A percentile compares a stretch with the other conserved stretches of the same genome.
Evolutionary conservation across 2,888 invertebrate species (phyloP).

Genomic region (Salticus scenicus): DNA sequence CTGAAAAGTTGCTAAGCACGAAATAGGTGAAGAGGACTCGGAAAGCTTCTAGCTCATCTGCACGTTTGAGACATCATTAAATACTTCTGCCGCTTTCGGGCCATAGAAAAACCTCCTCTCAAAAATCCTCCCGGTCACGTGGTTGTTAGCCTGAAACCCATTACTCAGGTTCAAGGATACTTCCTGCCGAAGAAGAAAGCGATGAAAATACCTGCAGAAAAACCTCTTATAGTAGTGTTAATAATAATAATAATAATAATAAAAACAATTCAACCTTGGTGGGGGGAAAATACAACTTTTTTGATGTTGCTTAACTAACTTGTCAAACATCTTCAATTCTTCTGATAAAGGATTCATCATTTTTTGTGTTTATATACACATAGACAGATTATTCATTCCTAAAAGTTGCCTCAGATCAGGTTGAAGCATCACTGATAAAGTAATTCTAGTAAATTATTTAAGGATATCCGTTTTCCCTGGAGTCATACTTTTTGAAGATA

Average conservation of each 20-base stretch:
- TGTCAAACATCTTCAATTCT: not conserved
- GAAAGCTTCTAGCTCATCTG: not conserved
- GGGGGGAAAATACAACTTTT: not conserved
- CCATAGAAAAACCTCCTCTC: not conserved
- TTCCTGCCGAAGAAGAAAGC: not conserved
- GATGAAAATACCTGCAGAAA: not conserved
- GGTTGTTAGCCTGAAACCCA: not conserved
- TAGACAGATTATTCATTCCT: too few species aligned
- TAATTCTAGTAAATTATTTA: too few species aligned
- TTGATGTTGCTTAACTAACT: not conserved
- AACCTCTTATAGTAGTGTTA: not conserved
- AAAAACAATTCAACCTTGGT: not conserved
- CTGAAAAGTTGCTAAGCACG: not conserved
- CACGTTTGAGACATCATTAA: slow-evolving; percentile 10
- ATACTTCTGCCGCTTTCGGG: not conserved
- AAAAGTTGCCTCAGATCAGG: too few species aligned
- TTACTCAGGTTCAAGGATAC: slow-evolving; percentile 14
- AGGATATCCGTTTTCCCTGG: too few species aligned
- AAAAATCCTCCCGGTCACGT: slow-evolving; percentile 9
- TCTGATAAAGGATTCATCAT: not conserved
- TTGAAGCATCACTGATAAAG: too few species aligned
- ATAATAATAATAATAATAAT: not conserved
- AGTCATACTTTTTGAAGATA: too few species aligned
- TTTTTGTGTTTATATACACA: too few species aligned
- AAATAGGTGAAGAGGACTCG: not conserved